Base-by-base conservation (phyloP, 2,888 invertebrate species). In the Pediacus dermestoides region DNA sequence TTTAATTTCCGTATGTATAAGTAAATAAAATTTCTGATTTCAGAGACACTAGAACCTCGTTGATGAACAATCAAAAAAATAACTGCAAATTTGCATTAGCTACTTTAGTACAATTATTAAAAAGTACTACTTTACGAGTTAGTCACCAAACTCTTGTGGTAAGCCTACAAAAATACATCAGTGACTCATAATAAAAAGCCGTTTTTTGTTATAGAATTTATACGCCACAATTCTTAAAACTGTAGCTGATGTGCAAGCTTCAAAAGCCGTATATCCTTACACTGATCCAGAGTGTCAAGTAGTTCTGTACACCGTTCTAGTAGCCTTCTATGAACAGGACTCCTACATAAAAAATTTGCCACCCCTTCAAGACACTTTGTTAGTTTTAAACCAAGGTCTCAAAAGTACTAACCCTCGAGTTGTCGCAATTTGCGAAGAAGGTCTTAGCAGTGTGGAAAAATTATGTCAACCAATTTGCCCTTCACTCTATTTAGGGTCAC, bases 391-490 rank as follows among this genome's bases (percentile, higher is more conserved):
- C 21, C 41, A 36, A 36, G 51, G 53, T 4, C 18, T 39, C 2
- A 46, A 37, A 21, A 37, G 25, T 31, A 42, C 14, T 10, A 45
- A 49, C 31, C 44, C 32, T 3, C 35, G 40, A 14, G 33, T 55
- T 4, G 35, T 46, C 3, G 15, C 14, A 4, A 32, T 38, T 9
- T 54, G 55, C 23, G 46, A 49, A 27, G 22, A 37, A 7, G 50
- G 53, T 12, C 23, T 55, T 12, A 40, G 38, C 25, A 26, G 18
- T 13, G 32, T 55, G 15, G 53, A 55, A 36, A 43, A 40, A 26
- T 27, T 55, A 8, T 57, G 55, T 26, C 57, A 55, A 21, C 55
- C 57, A 1, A 25, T 54, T 31, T 52, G 50, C 25, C 50, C 50
- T 12, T 46, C 52, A 8, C 30, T 53, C 14, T 42, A 42, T 32